Evolutionary conservation across 35 echinoderm and acorn worm species (phyloP), one percentile per base, ranked within the genome.

Genomic region (Apostichopus californicus): DNA sequence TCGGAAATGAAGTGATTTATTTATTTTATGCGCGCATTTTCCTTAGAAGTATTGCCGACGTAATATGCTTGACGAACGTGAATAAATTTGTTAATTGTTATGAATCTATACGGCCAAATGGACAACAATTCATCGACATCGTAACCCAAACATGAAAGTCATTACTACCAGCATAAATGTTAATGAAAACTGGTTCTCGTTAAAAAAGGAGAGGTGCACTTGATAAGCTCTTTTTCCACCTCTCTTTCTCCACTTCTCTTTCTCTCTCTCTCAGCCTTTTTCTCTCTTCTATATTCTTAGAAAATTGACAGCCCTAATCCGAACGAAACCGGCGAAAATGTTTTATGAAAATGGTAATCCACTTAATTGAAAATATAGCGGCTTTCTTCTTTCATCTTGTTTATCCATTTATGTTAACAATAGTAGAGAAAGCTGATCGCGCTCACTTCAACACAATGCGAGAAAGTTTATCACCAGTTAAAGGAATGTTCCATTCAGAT

Each of bases 311-410:
- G 71, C 14, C 64, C 20, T 75, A 75, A 75, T 75, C 71, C 71
- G 71, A 75, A 75, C 71, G 71, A 75, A 75, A 75, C 71, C 71
- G 21, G 71, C 6, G 21, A 46, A 75, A 75, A 75, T 75, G 71
- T 75, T 75, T 75, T 75, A 75, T 75, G 71, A 75, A 46, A 75
- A 75, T 75, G 55, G 81, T 85, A 85, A 85, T 85, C 81, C 57
- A 85, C 81, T 59, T 58, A 85, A 85, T 85, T 56, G 81, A 25
- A 85, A 85, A 85, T 85, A 85, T 85, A 85, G 81, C 81, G 81
- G 81, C 81, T 85, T 20, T 56, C 5, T 54, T 58, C 81, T 85
- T 85, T 85, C 81, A 85, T 85, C 55, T 85, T 57, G 81, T 85
- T 85, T 85, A 85, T 75, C 71, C 71, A 75, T 75, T 75, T 75